These are phyloP conservation scores for Drosophila sproati DNA, from an alignment of 1,140 invertebrate species.

Conservation along the genomic window DNA sequence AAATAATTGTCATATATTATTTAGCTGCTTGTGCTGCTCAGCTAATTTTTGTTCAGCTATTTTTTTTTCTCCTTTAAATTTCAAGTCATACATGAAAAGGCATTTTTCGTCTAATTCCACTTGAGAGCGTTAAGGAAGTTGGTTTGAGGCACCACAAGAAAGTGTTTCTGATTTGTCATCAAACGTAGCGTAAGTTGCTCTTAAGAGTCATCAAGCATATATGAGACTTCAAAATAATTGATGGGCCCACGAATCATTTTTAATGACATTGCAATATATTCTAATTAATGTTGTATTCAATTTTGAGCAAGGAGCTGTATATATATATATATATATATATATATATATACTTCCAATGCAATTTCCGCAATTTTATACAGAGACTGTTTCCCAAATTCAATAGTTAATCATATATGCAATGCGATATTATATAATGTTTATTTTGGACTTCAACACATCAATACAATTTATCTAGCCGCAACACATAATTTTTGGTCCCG, in stretches of 20 bases:
- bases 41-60: conserved; percentile 5
- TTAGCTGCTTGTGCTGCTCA: neutral
- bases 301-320: too few relatives aligned
- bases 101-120: neutral
- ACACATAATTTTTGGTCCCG: neutral
- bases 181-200: neutral
- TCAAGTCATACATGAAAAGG: neutral
- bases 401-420: neutral
- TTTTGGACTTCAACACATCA: conserved; percentile 1
- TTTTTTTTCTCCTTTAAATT: neutral
- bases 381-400: neutral
- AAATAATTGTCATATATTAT: conserved; percentile 18
- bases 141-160: conserved; percentile 22
- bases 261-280: too few relatives aligned
- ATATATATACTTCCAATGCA: too few relatives aligned
- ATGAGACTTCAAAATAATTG: too few relatives aligned
- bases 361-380: too few relatives aligned
- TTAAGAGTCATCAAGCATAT: neutral
- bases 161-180: neutral
- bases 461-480: neutral
- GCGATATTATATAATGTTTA: conserved; percentile 1
- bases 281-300: too few relatives aligned
- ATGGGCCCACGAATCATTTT: too few relatives aligned
- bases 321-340: too few relatives aligned
- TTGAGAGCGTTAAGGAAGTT: neutral